Evolutionary conservation across 2,888 invertebrate genomes (phyloP), one percentile per base, ranked within the genome.

Genomic region (Scotopteryx bipunctaria): DNA sequence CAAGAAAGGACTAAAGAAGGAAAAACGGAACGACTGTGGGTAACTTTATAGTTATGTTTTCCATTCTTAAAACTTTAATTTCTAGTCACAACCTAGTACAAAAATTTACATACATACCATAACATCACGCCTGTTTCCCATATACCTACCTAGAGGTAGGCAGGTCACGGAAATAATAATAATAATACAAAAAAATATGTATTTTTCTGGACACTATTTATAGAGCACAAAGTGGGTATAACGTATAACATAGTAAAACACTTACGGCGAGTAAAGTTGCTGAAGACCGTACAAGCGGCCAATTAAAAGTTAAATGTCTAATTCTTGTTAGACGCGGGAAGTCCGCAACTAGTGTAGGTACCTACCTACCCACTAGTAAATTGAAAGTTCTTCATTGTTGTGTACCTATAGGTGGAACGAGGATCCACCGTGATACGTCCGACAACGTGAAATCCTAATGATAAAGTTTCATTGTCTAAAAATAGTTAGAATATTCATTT

Each of bases 261-360:
- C 85, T 86, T 84, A 86, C 83, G 73, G 76, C 73, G 73, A 72
- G 66, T 80, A 72, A 81, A 83, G 83, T 87, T 86, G 69, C 79
- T 76, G 83, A 87, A 85, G 80, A 86, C 81, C 82, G 79, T 81
- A 89, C 89, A 88, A 87, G 86, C 85, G 74, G 71, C 88, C 89
- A 89, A 89, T 89, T 89, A 89, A 89, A 89, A 89, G 88, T 89
- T 89, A 86, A 89, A 89, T 89, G 89, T 84, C 86, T 87, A 85
- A 88, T 87, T 87, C 89, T 89, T 89, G 89, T 89, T 82, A 83
- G 79, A 81, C 74, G 77, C 76, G 76, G 83, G 76, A 86, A 86
- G 82, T 84, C 81, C 78, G 75, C 74, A 83, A 83, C 86, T 83
- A 86, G 74, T 75, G 63, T n/a, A 43, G 64, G 63, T 66, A 61